phyloP scores from a whole-genome alignment of 1,140 invertebrate genomes.

The Drosophila lini region DNA sequence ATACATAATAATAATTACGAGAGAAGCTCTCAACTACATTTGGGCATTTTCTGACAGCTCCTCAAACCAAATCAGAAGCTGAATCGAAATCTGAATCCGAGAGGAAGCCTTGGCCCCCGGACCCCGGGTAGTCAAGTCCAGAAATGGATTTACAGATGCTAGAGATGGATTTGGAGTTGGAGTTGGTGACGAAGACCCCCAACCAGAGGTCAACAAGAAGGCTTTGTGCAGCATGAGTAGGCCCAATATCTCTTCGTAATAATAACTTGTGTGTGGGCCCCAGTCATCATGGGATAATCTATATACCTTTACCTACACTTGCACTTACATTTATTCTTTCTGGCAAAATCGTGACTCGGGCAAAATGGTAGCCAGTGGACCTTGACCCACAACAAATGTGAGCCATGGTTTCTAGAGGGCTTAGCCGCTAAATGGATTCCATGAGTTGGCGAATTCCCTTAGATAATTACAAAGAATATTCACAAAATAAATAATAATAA shows the following conservation, averaged over 20 bases:
- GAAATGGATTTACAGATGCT: neutral
- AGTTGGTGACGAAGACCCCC: neutral
- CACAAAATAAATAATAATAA: neutral
- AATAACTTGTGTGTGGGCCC: conserved; percentile 6
- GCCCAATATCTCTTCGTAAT: conserved; percentile 9
- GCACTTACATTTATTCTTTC: neutral
- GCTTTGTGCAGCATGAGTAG: conserved; percentile 18
- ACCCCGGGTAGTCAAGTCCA: conserved; percentile 3
- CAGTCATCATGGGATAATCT: conserved; percentile 1
- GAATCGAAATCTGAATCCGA: conserved; percentile 5
- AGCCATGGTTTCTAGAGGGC: conserved; percentile 1
- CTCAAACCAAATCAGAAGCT: conserved; percentile 5
- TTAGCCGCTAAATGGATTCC: conserved; percentile 16
- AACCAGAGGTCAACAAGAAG: conserved; percentile 6
- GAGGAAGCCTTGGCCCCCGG: conserved; percentile 15
- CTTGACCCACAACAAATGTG: conserved; percentile 26
- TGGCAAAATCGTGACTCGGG: conserved; percentile 14
- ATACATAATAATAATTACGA: conserved; percentile 77
- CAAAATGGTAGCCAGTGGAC: neutral
- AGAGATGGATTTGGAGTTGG: neutral
- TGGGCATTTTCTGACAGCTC: conserved; percentile 30
- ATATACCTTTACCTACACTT: neutral
- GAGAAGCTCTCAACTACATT: conserved; percentile 64
- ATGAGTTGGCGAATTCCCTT: conserved; percentile 12
- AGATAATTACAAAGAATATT: conserved; percentile 8